phyloP scores from a whole-genome alignment of 1,140 invertebrate genomes.

The Triops cancriformis region DNA sequence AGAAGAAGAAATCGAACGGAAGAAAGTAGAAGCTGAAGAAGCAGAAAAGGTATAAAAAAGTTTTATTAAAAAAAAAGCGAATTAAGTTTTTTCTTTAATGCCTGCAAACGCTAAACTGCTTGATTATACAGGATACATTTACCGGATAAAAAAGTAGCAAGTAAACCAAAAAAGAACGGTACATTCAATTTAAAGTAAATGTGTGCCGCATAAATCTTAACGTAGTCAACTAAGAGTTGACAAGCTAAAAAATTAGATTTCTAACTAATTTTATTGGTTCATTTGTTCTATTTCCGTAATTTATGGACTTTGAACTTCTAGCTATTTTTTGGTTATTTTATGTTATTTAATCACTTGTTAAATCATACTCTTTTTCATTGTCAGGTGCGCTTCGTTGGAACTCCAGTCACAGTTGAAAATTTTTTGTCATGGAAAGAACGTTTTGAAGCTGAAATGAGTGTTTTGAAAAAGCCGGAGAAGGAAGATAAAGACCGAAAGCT shows the following conservation, averaged over 20 bases:
- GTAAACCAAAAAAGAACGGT: no score
- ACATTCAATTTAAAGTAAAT: no score
- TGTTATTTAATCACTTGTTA: background rate
- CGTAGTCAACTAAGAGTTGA: no score
- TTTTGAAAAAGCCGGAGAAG: conserved; percentile 61
- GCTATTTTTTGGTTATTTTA: conserved; percentile 26
- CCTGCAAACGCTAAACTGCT: background rate
- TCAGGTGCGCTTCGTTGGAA: conserved; percentile 91
- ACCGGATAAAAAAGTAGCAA: no score
- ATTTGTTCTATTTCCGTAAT: no score
- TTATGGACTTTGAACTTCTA: background rate
- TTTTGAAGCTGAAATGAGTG: conserved; percentile 83
- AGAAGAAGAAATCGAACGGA: conserved; percentile 59
- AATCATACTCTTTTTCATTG: conserved; percentile 35
- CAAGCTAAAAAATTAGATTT: no score
- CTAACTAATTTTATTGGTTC: no score
- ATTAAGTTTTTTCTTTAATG: no score
- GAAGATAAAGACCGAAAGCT: conserved; percentile 46
- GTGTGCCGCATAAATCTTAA: no score
- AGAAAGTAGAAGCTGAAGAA: conserved; percentile 68
- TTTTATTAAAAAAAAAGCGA: no score
- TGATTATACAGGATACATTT: no score
- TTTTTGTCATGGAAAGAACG: conserved; percentile 89
- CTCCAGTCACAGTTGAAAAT: conserved; percentile 87
- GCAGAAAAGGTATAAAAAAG: conserved; percentile 61